phyloP scores from a whole-genome alignment of 2,113 vertebrate genomes.

The Hystrix brachyura region DNA sequence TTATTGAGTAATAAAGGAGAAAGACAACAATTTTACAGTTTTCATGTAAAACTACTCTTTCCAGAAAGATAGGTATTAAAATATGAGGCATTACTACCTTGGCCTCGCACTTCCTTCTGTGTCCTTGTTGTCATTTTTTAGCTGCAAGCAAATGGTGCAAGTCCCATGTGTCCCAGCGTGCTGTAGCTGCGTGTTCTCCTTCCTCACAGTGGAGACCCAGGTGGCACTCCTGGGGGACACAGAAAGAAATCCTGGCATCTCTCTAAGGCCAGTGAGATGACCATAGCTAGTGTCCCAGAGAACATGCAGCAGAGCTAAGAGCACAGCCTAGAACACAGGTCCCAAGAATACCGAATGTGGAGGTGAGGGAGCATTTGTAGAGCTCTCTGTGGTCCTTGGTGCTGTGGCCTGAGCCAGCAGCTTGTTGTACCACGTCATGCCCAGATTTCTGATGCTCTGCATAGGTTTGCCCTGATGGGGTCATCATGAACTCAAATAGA shows the following conservation, averaged over 20 bases:
- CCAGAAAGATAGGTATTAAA: neutral
- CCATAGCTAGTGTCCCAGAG: neutral
- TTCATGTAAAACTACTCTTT: neutral
- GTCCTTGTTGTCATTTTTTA: neutral
- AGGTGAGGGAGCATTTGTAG: fast-evolving
- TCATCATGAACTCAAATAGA: neutral
- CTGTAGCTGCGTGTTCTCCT: neutral
- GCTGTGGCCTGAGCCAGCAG: too few relatives aligned
- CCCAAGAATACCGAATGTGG: fast-evolving
- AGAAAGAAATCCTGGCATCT: neutral
- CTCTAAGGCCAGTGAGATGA: neutral
- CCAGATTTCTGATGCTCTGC: neutral
- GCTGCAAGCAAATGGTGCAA: neutral
- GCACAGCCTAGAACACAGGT: neutral
- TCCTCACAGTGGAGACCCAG: neutral
- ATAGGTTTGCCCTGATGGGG: fast-evolving
- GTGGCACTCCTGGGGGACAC: neutral
- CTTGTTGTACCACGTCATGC: neutral
- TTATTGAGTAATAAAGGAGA: neutral
- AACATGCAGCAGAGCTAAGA: too few relatives aligned
- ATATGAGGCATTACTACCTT: neutral
- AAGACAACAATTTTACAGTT: neutral
- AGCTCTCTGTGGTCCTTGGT: neutral
- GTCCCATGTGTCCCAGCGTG: neutral
- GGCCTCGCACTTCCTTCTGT: neutral